A percentile compares a stretch with the other conserved stretches of the same genome.
These are phyloP conservation scores for Elysia chlorotica DNA, from an alignment of 1,140 invertebrate species.

Conservation along the genomic window DNA sequence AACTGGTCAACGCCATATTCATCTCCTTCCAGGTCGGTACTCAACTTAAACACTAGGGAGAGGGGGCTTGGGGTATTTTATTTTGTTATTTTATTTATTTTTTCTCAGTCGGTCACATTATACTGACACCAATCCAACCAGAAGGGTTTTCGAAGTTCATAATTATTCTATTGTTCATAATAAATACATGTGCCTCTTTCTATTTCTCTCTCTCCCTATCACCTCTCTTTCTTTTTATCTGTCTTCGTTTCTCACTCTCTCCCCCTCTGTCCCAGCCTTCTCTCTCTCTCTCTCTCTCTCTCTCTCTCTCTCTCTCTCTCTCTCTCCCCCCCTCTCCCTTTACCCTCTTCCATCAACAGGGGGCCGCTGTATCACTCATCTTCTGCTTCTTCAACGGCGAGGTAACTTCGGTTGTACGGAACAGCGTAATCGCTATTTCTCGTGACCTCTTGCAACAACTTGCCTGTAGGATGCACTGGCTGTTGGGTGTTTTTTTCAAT, in stretches of 20 bases:
- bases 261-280: background rate
- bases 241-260: background rate
- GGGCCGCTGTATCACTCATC: conserved; percentile 85
- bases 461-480: no score
- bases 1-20: conserved; percentile 38
- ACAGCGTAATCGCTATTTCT: no score
- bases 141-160: no score
- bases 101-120: background rate
- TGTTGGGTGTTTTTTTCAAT: no score
- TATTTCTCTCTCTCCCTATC: background rate
- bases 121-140: no score
- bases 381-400: conserved; percentile 96
- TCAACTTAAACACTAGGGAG: no score
- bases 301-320: background rate
- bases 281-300: background rate
- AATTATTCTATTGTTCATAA: background rate
- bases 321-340: background rate
- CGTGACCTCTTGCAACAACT: no score
- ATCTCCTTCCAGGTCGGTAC: conserved; percentile 49
- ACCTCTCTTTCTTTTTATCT: background rate
- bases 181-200: background rate
- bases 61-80: no score
- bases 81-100: background rate
- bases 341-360: conserved; percentile 69
- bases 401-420: no score